Percentiles rank a stretch among this genome's conserved stretches.
Evolutionary conservation across 2,113 vertebrate species (phyloP).

Genomic region (Phalacrocorax carbo): DNA sequence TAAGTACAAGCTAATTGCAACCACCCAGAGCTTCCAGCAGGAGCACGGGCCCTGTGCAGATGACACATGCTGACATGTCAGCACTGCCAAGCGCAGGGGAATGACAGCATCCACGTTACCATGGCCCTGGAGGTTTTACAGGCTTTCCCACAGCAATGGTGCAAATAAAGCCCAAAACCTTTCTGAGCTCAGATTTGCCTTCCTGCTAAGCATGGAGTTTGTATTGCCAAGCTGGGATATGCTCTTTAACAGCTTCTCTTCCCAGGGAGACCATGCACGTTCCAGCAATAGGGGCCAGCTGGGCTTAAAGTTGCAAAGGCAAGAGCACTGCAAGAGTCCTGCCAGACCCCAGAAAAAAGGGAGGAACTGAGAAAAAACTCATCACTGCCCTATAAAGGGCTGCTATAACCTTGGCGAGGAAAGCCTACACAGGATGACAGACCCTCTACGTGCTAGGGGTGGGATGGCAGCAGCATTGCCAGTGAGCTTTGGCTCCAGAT

Average conservation of each 20-base stretch:
- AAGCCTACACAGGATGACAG: accelerated
- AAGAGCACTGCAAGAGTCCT: too few relatives aligned
- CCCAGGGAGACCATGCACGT: accelerated
- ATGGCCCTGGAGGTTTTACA: background rate
- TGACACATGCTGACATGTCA: background rate
- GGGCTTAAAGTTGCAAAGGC: background rate
- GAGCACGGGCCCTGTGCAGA: accelerated
- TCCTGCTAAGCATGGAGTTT: accelerated
- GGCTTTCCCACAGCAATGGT: background rate
- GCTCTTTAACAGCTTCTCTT: background rate
- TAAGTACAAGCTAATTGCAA: background rate
- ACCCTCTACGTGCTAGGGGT: accelerated
- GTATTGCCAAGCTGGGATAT: accelerated
- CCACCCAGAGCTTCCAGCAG: background rate
- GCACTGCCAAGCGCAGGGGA: background rate
- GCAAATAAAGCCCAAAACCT: background rate
- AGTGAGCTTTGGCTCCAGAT: background rate
- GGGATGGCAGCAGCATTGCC: background rate
- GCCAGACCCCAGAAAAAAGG: background rate
- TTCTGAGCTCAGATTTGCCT: background rate
- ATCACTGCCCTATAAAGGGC: background rate
- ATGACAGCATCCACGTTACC: background rate
- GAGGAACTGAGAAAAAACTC: background rate
- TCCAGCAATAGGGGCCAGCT: background rate
- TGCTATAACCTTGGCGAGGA: background rate